A percentile compares a stretch with the other conserved stretches of the same genome.
phyloP scores from a whole-genome alignment of 1,140 invertebrate genomes.

The Bilobella aurantiaca region DNA sequence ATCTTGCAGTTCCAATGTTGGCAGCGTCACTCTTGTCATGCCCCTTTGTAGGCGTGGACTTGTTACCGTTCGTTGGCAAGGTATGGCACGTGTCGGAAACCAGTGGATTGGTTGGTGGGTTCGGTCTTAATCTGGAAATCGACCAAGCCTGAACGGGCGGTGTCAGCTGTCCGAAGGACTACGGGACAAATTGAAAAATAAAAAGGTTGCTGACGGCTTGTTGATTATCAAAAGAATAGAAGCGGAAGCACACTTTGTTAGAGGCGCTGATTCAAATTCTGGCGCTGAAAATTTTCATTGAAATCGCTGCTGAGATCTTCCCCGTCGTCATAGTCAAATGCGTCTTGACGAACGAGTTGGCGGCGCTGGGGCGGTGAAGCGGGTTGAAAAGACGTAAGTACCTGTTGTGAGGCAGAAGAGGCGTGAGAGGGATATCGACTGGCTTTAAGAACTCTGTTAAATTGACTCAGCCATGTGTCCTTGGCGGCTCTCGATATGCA shows the following conservation, averaged over 20 bases:
- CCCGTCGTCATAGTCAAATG: slow-evolving; percentile 27
- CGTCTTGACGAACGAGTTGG: slow-evolving; percentile 25
- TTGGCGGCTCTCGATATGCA: slow-evolving; percentile 75
- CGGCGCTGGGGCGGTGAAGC: slow-evolving; percentile 2
- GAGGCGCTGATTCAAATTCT: background rate
- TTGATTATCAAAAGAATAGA: slow-evolving; percentile 6
- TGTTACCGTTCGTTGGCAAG: background rate
- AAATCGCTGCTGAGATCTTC: slow-evolving; percentile 22
- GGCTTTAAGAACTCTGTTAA: slow-evolving; percentile 40
- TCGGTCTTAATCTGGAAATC: slow-evolving; percentile 62
- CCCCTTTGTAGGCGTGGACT: background rate
- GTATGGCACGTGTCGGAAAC: slow-evolving; percentile 39
- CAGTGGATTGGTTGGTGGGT: slow-evolving; percentile 63
- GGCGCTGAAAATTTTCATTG: slow-evolving; percentile 20
- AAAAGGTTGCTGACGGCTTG: too few species aligned
- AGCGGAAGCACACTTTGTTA: background rate
- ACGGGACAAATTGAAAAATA: too few species aligned
- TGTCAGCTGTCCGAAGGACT: slow-evolving; percentile 29
- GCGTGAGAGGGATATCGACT: slow-evolving; percentile 23
- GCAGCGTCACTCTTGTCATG: background rate
- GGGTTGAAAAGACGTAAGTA: slow-evolving; percentile 10
- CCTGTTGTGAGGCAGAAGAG: slow-evolving; percentile 19
- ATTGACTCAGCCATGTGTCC: slow-evolving; percentile 71
- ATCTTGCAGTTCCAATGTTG: background rate
- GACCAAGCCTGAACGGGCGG: slow-evolving; percentile 49